Evolutionary conservation across 2,888 invertebrate genomes (phyloP), one percentile per base, ranked within the genome.

Genomic region (Podotricha telesiphe): DNA sequence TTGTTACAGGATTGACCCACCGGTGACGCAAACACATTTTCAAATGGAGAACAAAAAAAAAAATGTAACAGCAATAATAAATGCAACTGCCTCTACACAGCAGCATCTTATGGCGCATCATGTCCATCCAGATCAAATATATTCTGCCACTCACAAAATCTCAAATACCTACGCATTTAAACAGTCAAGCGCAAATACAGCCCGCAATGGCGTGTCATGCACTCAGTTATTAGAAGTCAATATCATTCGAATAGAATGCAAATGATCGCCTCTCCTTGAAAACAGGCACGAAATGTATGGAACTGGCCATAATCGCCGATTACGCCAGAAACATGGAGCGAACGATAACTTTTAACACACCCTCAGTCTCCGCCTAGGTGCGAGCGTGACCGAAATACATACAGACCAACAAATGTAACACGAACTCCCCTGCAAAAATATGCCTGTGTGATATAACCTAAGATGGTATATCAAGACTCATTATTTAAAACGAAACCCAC

Each of bases 41-140:
- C 84, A 93, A 84, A 95, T 95, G 95, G 95, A 96, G 87, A 94
- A 94, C 84, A 95, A 95, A 86, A 94, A 95, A 86, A 94, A 94
- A 79, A 77, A 86, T 70, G 82, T 85, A 42, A 93, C 94, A 55
- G 91, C 93, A 19, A 92, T 94, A 58, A n/a, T n/a, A n/a, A n/a
- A n/a, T n/a, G n/a, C 94, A 94, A 73, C 94, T 94, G 82, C 94
- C 94, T 53, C 88, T 93, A 89, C 88, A 1, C 91, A 92, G 67
- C 90, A 89, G 73, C 92, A 91, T 68, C 77, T 89, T 0, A 87
- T 93, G 88, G 88, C 92, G 10, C 93, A 93, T 69, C 93, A 93
- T 78, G 91, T 91, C 4, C 93, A 93, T 68, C 88, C 91, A 34
- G 94, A 91, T 42, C 93, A 92, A 76, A 87, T 90, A 76, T 93